Evolutionary conservation across 2,797 vertebrate genomes (phyloP), one percentile per base, ranked within the genome.

Genomic region (Sebastes vulpes): DNA sequence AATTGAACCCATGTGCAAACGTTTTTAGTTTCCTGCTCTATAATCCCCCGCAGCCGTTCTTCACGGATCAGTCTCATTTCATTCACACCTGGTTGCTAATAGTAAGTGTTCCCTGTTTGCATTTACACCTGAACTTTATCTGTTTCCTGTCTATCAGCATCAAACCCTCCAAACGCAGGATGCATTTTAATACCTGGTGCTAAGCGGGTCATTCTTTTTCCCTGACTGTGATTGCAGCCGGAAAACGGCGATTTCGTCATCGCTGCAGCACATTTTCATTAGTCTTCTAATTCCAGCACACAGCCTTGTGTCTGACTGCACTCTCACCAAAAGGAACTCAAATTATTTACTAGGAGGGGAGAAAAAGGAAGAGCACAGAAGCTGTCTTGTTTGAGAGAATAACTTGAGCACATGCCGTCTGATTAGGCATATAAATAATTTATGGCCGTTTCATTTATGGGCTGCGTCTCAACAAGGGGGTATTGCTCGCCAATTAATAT

Each of bases 391-490:
- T 91, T 85, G 77, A 90, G 84, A 90, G 83, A 77, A 88, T 84
- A 92, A 88, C 75, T 83, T 78, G 61, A 88, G 82, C 87, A 72
- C 80, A 85, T 85, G 81, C 71, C 59, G 72, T 92, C 90, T 94
- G 92, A 95, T 95, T 94, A 92, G 82, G 86, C 92, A 84, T 89
- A 93, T 91, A 94, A 93, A 95, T 95, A 93, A 95, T 96, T 94
- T 92, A 94, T 92, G 84, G 91, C 58, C 11, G 16, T 93, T 89
- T 92, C 89, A 88, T 94, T 92, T 91, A 89, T 82, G 83, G 86
- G 85, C 92, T 73, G 75, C 65, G 63, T 89, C 77, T 90, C 90
- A 90, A 90, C 83, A 82, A 91, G 82, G 79, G 90, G 87, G 83
- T 85, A 89, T 92, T 80, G 87, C 87, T 85, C 78, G 80, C 93